Evolutionary conservation across 2,888 invertebrate species (phyloP), one percentile per base, ranked within the genome.

Genomic region (Falcaria lacertinaria): DNA sequence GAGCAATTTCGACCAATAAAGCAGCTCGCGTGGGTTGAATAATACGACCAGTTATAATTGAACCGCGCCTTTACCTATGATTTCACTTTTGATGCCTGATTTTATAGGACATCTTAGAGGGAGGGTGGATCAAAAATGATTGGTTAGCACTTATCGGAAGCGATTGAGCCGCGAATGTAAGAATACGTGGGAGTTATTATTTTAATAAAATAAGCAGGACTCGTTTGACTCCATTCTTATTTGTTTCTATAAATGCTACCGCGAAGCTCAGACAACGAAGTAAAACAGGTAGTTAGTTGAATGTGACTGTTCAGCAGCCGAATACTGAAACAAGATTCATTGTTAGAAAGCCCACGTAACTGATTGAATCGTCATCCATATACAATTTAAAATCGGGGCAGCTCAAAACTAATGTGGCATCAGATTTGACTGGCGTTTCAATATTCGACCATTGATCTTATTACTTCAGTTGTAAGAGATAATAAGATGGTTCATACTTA

Each of bases 1-100:
- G 78, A 69, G 78, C 85, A 88, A 89, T 88, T 88, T 77, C 68
- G 72, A 69, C 80, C 86, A 85, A 88, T 89, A 88, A 88, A 87
- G 80, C 72, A 74, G 69, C 56, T 58, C 60, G 82, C 82, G 88
- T 88, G 80, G 88, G 88, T 64, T 52, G 73, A 50, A 60, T 62
- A 75, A 72, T 60, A 61, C 60, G 69, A 68, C 83, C 81, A 81
- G 60, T 54, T 52, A 54, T 50, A 25, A 41, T 45, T 60, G 82
- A 78, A 63, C 84, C 60, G 46, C 54, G 49, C 43, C 50, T 55
- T 48, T 54, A 45, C 44, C 53, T 45, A 46, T 49, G 44, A 44
- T 48, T 47, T 50, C 45, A 51, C 53, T 48, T 47, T 57, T 57
- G 44, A 34, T 14, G 15, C 40, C 14, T 19, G 19, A 41, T 22